Conservation (phyloP, 2,113 vertebrate species). For the Odontesthes bonariensis region DNA sequence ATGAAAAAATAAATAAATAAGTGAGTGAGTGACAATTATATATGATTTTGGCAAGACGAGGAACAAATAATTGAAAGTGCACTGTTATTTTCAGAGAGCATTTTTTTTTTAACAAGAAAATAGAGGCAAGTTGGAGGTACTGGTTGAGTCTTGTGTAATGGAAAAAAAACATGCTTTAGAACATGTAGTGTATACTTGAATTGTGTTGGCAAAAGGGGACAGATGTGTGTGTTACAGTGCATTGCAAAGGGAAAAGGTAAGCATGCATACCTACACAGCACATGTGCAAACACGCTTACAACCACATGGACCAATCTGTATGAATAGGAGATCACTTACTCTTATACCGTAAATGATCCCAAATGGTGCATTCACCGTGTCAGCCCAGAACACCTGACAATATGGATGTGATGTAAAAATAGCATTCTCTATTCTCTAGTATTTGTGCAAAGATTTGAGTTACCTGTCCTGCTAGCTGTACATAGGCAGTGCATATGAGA, state of each 20-base stretch:
- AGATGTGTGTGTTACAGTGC: neutral
- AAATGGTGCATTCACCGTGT: neutral
- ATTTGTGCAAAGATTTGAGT: neutral
- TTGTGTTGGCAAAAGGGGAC: constrained; percentile 50
- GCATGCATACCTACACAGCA: neutral
- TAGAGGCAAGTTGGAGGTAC: constrained; percentile 73
- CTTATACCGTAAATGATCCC: neutral
- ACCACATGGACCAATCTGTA: neutral
- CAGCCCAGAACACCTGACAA: constrained; percentile 4
- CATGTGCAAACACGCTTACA: constrained; percentile 9
- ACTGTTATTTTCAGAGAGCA: constrained; percentile 87
- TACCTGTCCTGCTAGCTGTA: neutral
- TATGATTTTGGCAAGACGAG: constrained; percentile 88
- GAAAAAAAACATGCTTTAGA: constrained; percentile 62
- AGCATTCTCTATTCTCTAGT: neutral
- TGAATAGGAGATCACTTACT: constrained; percentile 2
- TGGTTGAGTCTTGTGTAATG: constrained; percentile 79
- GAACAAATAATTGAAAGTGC: constrained; percentile 81
- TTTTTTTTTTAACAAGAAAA: constrained; percentile 86
- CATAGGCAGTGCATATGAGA: constrained; percentile 10
- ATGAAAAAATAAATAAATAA: constrained; percentile 52
- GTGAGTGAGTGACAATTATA: constrained; percentile 86
- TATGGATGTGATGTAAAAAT: neutral
- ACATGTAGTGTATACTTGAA: constrained; percentile 58
- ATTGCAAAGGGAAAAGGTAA: neutral